Evolutionary conservation across 2,113 vertebrate species (phyloP).

Genomic region (Saccopteryx leptura): DNA sequence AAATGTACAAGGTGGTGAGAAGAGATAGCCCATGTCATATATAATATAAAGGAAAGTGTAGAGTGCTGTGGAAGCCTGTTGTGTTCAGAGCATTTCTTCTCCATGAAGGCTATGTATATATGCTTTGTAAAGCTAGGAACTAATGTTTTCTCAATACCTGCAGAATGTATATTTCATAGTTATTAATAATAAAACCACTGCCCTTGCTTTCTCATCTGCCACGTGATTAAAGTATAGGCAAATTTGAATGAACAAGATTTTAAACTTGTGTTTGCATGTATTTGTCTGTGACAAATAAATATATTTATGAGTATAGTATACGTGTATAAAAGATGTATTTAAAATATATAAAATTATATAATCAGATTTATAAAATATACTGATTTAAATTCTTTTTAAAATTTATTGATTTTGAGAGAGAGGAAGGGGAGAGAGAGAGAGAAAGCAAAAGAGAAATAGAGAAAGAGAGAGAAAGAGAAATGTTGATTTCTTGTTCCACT

Average conservation of each 20-base stretch:
- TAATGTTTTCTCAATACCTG: slow-evolving; percentile 46
- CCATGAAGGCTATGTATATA: neutral
- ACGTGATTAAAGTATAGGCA: neutral
- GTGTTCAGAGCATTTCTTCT: neutral
- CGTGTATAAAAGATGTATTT: neutral
- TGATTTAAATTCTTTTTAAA: slow-evolving; percentile 7
- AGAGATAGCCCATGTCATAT: neutral
- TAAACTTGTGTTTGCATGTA: neutral
- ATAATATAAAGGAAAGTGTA: neutral
- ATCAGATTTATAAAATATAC: neutral
- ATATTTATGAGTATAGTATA: neutral
- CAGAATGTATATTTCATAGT: neutral
- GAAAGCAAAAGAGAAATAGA: no score
- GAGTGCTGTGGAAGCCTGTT: neutral
- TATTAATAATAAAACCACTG: neutral
- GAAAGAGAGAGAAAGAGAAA: no score
- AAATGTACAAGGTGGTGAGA: neutral
- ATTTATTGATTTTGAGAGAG: no score
- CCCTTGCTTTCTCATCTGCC: neutral
- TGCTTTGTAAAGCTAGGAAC: slow-evolving; percentile 52
- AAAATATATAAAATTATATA: neutral
- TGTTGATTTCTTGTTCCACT: no score
- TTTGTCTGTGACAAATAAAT: neutral
- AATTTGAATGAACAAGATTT: slow-evolving; percentile 35
- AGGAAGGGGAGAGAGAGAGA: no score